Percentiles rank a stretch among this genome's conserved stretches.
Evolutionary conservation across 2,113 vertebrate species (phyloP).

Genomic region (Rafetus swinhoei): DNA sequence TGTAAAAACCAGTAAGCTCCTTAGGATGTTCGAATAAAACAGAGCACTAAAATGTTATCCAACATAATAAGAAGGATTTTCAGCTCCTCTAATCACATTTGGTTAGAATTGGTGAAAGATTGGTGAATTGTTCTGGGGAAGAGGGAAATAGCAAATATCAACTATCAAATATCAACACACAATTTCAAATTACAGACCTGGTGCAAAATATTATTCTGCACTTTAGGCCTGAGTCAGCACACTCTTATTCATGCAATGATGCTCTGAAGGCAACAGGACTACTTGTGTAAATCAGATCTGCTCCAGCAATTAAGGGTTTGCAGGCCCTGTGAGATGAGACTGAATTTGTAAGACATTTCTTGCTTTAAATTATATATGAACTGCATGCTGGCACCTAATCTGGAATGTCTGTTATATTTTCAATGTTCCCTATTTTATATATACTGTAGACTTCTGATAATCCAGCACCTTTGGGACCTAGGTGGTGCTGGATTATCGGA

Average conservation of each 20-base stretch:
- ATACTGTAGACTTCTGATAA: neutral
- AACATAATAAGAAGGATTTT: slow-evolving; percentile 56
- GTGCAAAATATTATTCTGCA: slow-evolving; percentile 51
- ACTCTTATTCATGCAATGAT: neutral
- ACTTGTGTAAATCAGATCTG: neutral
- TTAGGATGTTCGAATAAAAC: neutral
- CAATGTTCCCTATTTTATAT: neutral
- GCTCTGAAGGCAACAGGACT: neutral
- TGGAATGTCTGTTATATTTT: neutral
- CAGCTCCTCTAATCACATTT: slow-evolving; percentile 41
- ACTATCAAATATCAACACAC: slow-evolving; percentile 67
- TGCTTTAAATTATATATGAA: neutral
- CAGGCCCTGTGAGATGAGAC: neutral
- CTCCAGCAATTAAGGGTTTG: neutral
- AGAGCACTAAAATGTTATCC: neutral
- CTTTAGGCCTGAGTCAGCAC: slow-evolving; percentile 14
- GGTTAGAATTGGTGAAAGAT: slow-evolving; percentile 17
- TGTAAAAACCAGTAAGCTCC: neutral
- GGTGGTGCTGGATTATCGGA: too few species aligned
- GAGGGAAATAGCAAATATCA: slow-evolving; percentile 57
- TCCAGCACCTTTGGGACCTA: too few species aligned
- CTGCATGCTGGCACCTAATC: neutral
- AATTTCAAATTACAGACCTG: slow-evolving; percentile 64
- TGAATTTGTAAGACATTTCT: neutral
- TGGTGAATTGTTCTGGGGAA: slow-evolving; percentile 54